Percentiles rank a stretch among this genome's conserved stretches.
Conservation (phyloP, 2,113 vertebrate genomes). For the Tapirus terrestris region DNA sequence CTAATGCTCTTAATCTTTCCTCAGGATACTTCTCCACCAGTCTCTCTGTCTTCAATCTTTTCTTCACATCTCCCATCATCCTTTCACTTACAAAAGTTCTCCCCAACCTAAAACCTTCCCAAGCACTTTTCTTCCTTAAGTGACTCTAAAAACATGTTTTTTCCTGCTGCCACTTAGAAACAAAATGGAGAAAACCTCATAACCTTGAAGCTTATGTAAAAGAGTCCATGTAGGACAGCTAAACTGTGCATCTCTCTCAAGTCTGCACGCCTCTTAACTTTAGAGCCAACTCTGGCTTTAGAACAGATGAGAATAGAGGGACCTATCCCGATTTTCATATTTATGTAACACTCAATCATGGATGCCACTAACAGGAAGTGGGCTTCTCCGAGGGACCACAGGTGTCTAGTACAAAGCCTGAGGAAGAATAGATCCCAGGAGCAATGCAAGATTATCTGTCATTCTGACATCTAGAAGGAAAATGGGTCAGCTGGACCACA, state of each 20-base stretch:
- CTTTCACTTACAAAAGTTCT: not conserved
- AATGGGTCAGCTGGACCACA: conserved; percentile 52
- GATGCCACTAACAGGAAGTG: conserved; percentile 55
- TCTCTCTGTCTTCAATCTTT: not conserved
- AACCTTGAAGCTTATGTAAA: conserved; percentile 67
- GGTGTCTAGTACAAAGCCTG: conserved; percentile 19
- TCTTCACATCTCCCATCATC: not conserved
- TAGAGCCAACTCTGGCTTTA: conserved; percentile 56
- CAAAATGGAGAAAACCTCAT: conserved; percentile 54
- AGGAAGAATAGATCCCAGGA: conserved; percentile 21
- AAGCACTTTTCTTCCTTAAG: not conserved
- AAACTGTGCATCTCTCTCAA: not conserved
- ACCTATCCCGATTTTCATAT: conserved; percentile 51
- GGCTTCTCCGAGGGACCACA: conserved; percentile 28
- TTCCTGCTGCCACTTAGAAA: conserved; percentile 11
- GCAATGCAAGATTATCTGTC: conserved; percentile 32
- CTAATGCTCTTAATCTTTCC: not conserved
- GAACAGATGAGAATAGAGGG: conserved; percentile 58
- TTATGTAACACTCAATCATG: conserved; percentile 67
- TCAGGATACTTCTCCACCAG: not conserved
- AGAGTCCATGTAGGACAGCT: conserved; percentile 27
- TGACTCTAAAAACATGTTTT: not conserved
- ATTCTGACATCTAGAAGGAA: conserved; percentile 65
- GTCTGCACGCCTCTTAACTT: conserved; percentile 27
- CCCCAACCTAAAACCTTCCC: not conserved